Conservation (phyloP, 2,797 vertebrate species). For the Liparis tanakae region DNA sequence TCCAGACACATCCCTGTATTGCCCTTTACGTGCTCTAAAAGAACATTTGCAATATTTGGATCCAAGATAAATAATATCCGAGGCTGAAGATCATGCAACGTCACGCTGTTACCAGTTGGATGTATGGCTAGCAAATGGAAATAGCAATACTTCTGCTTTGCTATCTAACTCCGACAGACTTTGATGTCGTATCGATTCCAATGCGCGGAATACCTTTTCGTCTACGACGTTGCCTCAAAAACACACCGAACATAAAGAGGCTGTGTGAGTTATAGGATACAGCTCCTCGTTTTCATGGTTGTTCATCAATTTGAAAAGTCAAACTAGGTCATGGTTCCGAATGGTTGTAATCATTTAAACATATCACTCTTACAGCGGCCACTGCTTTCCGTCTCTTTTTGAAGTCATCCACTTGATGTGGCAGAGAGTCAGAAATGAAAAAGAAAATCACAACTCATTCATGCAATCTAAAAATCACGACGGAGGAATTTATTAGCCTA, state of each 20-base stretch:
- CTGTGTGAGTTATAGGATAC: background rate
- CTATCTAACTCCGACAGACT: slow-evolving; percentile 31
- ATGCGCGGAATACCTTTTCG: slow-evolving; percentile 27
- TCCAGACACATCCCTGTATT: slow-evolving; percentile 8
- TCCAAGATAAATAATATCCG: slow-evolving; percentile 30
- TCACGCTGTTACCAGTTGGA: slow-evolving; percentile 28
- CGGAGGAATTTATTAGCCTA: slow-evolving; percentile 7
- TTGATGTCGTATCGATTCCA: slow-evolving; percentile 22
- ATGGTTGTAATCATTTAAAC: background rate
- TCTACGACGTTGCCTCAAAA: background rate
- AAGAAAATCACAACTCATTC: background rate
- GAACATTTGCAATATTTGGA: slow-evolving; percentile 18
- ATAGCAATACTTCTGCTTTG: slow-evolving; percentile 47
- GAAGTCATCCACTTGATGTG: background rate
- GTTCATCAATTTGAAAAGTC: slow-evolving; percentile 1
- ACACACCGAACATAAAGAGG: slow-evolving; percentile 10
- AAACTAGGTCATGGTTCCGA: background rate
- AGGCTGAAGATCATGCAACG: slow-evolving; percentile 14
- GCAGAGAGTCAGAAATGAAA: background rate
- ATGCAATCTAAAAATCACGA: background rate
- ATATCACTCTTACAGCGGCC: background rate
- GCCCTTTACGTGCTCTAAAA: slow-evolving; percentile 19
- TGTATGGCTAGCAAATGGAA: slow-evolving; percentile 33
- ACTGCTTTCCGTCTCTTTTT: background rate
- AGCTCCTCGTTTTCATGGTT: slow-evolving; percentile 2